These are phyloP conservation scores for Drosophila tanythrix DNA, from an alignment of 2,888 invertebrate genomes.

Conservation along the genomic window DNA sequence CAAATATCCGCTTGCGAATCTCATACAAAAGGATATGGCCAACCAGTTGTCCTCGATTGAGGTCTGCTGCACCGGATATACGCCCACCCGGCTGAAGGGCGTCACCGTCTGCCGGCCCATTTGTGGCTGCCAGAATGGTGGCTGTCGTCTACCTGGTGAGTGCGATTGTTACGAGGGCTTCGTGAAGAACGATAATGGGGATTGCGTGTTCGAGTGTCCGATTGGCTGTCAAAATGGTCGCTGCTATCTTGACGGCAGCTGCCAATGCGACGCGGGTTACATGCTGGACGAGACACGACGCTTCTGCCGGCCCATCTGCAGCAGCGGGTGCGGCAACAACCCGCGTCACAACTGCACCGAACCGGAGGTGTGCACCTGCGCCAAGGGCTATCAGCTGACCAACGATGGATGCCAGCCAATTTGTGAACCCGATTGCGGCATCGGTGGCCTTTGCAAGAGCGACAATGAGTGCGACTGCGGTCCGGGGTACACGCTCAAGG, in stretches of 20 bases:
- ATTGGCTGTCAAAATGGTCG: slow-evolving; percentile 87
- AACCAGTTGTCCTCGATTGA: slow-evolving; percentile 87
- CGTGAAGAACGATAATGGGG: slow-evolving; percentile 80
- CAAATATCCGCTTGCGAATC: slow-evolving; percentile 68
- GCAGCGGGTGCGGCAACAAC: slow-evolving; percentile 73
- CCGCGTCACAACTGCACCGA: slow-evolving; percentile 81
- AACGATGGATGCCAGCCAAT: slow-evolving; percentile 79
- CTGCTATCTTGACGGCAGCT: slow-evolving; percentile 87
- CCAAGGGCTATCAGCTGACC: slow-evolving; percentile 83
- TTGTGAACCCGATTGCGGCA: slow-evolving; percentile 82
- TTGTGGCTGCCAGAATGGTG: slow-evolving; percentile 81
- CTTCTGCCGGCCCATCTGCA: slow-evolving; percentile 88
- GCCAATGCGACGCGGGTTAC: slow-evolving; percentile 88
- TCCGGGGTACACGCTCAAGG: slow-evolving; percentile 85
- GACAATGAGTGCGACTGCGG: slow-evolving; percentile 87
- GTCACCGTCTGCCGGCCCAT: slow-evolving; percentile 74
- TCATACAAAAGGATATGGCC: slow-evolving; percentile 83
- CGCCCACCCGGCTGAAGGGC: slow-evolving; percentile 59
- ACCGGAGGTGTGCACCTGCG: slow-evolving; percentile 85
- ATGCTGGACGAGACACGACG: slow-evolving; percentile 86
- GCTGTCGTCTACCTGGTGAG: slow-evolving; percentile 74
- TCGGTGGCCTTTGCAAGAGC: slow-evolving; percentile 87
- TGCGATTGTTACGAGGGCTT: slow-evolving; percentile 83
- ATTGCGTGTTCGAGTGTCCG: slow-evolving; percentile 83
- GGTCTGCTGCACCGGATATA: slow-evolving; percentile 90